phyloP scores from a whole-genome alignment of 2,797 vertebrate species.

The Ficedula albicollis region DNA sequence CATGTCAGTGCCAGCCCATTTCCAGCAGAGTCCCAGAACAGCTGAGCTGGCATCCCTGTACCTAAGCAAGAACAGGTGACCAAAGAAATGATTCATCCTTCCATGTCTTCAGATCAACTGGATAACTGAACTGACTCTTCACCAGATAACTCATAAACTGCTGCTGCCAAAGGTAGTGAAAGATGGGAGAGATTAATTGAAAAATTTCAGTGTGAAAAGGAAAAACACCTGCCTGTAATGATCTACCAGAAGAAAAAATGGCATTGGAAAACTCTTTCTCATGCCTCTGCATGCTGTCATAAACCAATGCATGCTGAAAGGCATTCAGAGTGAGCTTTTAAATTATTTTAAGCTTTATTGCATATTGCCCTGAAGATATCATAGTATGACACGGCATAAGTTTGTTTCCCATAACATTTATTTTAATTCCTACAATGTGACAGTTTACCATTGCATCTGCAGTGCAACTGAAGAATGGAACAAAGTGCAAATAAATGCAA shows the following conservation, averaged over 20 bases:
- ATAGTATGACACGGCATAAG: not conserved
- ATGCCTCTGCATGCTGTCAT: not conserved
- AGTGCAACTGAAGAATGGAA: not conserved
- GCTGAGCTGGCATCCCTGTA: not conserved
- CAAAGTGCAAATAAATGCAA: conserved; percentile 33
- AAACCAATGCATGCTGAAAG: not conserved
- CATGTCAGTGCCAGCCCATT: not conserved
- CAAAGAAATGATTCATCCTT: not conserved
- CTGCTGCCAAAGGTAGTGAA: not conserved
- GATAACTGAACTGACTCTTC: not conserved
- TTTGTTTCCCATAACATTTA: conserved; percentile 11
- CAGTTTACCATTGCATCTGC: conserved; percentile 10
- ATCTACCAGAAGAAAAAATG: not conserved
- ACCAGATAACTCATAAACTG: not conserved
- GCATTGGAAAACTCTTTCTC: not conserved
- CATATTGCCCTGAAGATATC: not conserved
- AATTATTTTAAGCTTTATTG: conserved; percentile 4
- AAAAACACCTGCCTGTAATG: not conserved
- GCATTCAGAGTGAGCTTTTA: not conserved
- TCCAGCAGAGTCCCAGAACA: not conserved
- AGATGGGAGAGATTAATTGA: not conserved
- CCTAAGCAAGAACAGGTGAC: not conserved
- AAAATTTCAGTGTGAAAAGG: not conserved
- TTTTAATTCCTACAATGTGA: not conserved
- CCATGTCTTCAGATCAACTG: not conserved